Evolutionary conservation across 2,888 invertebrate species (phyloP).

Genomic region (Argyresthia albistria): DNA sequence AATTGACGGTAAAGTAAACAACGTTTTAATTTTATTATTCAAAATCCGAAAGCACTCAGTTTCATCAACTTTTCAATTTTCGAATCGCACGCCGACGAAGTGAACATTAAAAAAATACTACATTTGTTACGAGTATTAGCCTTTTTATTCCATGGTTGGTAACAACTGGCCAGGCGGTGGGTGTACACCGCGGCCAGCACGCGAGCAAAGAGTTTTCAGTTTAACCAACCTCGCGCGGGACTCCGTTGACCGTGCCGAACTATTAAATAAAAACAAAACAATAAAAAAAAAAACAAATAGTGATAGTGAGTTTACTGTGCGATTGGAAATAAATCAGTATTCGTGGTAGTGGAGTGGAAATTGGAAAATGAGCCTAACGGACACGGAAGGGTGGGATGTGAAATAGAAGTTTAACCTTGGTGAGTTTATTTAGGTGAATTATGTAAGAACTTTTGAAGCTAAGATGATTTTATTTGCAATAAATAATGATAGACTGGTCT

Average conservation of each 20-base stretch:
- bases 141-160: constrained; percentile 22
- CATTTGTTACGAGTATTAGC: no score
- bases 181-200: constrained; percentile 46
- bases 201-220: constrained; percentile 62
- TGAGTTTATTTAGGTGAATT: background rate
- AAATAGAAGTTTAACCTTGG: background rate
- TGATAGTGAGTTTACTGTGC: background rate
- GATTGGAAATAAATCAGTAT: background rate
- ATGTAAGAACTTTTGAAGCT: no score
- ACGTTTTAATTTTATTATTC: background rate
- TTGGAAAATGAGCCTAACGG: no score
- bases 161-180: constrained; percentile 39
- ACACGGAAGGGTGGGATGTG: background rate
- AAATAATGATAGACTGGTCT: no score
- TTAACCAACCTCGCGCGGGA: constrained; percentile 39
- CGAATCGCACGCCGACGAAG: no score
- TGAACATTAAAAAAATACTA: no score
- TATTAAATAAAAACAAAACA: constrained; percentile 1
- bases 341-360: background rate
- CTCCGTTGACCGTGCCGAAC: background rate
- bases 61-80: no score
- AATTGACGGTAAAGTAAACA: no score
- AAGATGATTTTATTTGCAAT: no score
- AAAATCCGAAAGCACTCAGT: no score
- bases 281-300: background rate